These are phyloP conservation scores for Muschampia plurimacula DNA, from an alignment of 2,888 invertebrate species.

Conservation along the genomic window DNA sequence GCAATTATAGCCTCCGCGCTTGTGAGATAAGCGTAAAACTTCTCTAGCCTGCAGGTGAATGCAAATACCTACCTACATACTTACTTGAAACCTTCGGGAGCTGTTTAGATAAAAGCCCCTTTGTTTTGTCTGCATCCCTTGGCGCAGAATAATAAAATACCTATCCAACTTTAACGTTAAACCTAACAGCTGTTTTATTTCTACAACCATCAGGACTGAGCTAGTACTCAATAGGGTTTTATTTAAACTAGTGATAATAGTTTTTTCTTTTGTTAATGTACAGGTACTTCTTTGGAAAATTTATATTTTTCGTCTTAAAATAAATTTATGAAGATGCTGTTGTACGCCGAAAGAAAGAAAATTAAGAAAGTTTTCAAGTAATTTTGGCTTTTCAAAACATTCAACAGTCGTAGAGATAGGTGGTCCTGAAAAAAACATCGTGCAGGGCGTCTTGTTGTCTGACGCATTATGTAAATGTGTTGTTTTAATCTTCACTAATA, in stretches of 20 bases:
- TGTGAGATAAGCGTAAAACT: slow-evolving; percentile 55
- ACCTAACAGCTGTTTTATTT: slow-evolving; percentile 42
- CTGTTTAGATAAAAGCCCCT: slow-evolving; percentile 56
- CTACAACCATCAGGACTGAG: slow-evolving; percentile 36
- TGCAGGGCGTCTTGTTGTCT: slow-evolving; percentile 68
- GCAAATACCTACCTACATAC: slow-evolving; percentile 55
- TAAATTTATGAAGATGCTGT: not conserved
- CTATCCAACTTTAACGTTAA: slow-evolving; percentile 38
- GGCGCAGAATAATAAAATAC: slow-evolving; percentile 43
- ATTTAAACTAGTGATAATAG: slow-evolving; percentile 20
- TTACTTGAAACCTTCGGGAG: slow-evolving; percentile 45
- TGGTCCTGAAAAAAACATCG: slow-evolving; percentile 4
- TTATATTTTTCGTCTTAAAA: not conserved
- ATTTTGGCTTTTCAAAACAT: slow-evolving; percentile 2
- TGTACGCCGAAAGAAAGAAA: not conserved
- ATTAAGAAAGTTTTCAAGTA: slow-evolving; percentile 1
- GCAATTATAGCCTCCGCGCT: slow-evolving; percentile 67
- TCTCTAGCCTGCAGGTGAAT: slow-evolving; percentile 65
- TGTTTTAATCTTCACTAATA: slow-evolving; percentile 65
- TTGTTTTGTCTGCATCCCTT: slow-evolving; percentile 57
- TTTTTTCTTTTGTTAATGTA: slow-evolving; percentile 19
- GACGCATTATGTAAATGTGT: slow-evolving; percentile 67
- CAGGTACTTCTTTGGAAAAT: not conserved
- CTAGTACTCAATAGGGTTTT: slow-evolving; percentile 27
- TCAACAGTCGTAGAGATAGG: slow-evolving; percentile 5